Evolutionary conservation across 2,888 invertebrate species (phyloP), one percentile per base, ranked within the genome.

Genomic region (Aspidiotus destructor): DNA sequence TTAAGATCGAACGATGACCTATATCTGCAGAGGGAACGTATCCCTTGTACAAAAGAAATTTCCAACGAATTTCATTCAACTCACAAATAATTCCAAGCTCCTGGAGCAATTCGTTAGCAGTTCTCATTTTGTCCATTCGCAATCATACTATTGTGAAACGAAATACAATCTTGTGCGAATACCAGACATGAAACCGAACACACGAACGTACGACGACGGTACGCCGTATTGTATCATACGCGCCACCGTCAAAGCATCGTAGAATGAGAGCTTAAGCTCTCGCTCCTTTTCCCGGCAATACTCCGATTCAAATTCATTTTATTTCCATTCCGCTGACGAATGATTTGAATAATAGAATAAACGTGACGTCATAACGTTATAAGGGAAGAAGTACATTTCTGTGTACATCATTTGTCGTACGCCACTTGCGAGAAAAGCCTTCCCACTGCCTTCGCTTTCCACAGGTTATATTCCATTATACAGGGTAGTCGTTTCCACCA

Each of bases 291-390:
- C 40, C 58, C 42, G 28, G 28, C 28, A 28, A 28, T 28, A 65
- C 64, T 65, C 41, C 44, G 67, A 68, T 68, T 68, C 67, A 60
- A 68, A 68, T 68, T 68, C 60, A 68, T 68, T 67, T 67, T 17
- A 67, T 67, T 68, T 68, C 60, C 67, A 60, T 60, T 42, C 52
- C 42, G 41, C 41, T 44, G 61, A 40, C 68, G 60, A 53, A 54
- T 68, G 68, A 68, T 68, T 68, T 68, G 68, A 68, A 68, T 68
- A 68, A 68, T 68, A 68, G 68, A 68, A 68, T 68, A 68, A 68
- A 68, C 68, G 68, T 68, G 68, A 68, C 68, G 68, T 68, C 68
- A 68, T 68, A 68, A 68, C 68, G 68, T 61, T 68, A 68, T 53
- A 60, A 60, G 53, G 61, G 61, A 60, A 60, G 60, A 61, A 68